Conservation (phyloP, 2,888 invertebrate species). For the Pomacea canaliculata region DNA sequence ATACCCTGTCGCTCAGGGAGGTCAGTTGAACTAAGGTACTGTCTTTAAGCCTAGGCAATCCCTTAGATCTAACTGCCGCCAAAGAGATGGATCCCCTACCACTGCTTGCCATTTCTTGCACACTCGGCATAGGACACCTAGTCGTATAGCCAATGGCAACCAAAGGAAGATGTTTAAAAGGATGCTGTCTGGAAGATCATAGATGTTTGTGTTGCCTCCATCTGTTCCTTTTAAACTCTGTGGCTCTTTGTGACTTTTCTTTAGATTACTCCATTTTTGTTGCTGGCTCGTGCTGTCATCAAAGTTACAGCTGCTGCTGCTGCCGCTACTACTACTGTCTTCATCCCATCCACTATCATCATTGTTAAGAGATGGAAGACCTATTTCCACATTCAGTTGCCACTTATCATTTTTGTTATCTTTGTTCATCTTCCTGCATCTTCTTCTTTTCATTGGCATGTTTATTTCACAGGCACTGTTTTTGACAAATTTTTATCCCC, state of each 20-base stretch:
- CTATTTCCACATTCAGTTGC: too few species aligned
- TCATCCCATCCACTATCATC: not conserved
- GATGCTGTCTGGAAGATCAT: conserved; percentile 34
- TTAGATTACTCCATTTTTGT: too few species aligned
- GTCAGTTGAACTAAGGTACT: conserved; percentile 35
- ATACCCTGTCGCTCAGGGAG: conserved; percentile 48
- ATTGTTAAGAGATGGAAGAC: not conserved
- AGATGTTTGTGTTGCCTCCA: not conserved
- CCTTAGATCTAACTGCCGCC: conserved; percentile 42
- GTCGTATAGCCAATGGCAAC: conserved; percentile 34
- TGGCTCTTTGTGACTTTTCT: too few species aligned
- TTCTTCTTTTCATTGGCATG: too few species aligned
- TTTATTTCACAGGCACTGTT: too few species aligned
- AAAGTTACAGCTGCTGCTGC: not conserved
- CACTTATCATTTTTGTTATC: too few species aligned
- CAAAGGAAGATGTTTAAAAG: conserved; percentile 40
- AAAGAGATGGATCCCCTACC: conserved; percentile 43
- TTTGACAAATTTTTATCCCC: too few species aligned
- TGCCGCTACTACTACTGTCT: not conserved
- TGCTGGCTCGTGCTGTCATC: not conserved
- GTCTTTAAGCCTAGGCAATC: conserved; percentile 38
- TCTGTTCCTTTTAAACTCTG: too few species aligned
- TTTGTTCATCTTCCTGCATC: too few species aligned
- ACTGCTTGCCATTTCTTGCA: conserved; percentile 44
- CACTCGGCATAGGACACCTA: conserved; percentile 35